phyloP scores from a whole-genome alignment of 2,113 vertebrate genomes.

The Sphaerodactylus townsendi region DNA sequence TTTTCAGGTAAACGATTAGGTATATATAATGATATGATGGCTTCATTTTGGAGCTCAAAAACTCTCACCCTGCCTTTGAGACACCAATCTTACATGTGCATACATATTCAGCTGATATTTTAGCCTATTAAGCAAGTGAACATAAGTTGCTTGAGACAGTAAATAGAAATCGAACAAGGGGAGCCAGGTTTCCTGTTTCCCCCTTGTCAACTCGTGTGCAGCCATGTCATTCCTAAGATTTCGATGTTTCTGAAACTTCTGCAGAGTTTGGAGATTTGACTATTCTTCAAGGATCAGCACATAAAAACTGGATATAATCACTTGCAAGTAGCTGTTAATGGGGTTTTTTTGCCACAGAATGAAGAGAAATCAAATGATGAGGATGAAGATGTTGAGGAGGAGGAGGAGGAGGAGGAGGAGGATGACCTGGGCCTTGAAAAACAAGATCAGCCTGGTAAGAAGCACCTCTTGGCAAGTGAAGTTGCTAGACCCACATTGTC shows the following conservation, averaged over 20 bases:
- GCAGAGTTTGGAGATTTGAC: too few relatives aligned
- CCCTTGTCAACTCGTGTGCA: not conserved
- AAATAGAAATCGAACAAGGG: not conserved
- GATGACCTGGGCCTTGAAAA: constrained; percentile 58
- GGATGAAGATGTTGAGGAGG: constrained; percentile 68
- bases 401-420: constrained; percentile 63
- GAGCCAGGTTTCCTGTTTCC: not conserved
- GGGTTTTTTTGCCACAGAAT: constrained; percentile 69
- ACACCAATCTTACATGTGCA: too few relatives aligned
- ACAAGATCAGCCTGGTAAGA: constrained; percentile 57
- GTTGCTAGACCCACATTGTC: too few relatives aligned
- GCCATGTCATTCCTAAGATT: not conserved
- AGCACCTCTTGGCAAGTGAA: not conserved
- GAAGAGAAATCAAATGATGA: constrained; percentile 66
- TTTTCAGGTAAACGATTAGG: not conserved
- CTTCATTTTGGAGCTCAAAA: not conserved
- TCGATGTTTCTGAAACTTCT: not conserved
- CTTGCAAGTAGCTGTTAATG: fast-evolving
- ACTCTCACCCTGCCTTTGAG: not conserved
- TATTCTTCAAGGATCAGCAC: not conserved
- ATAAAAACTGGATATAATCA: not conserved
- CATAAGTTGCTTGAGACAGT: not conserved
- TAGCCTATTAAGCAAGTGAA: not conserved
- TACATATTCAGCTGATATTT: not conserved
- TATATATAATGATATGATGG: not conserved